Evolutionary conservation across 2,797 vertebrate species (phyloP), one percentile per base, ranked within the genome.

Genomic region (Antrozous pallidus): DNA sequence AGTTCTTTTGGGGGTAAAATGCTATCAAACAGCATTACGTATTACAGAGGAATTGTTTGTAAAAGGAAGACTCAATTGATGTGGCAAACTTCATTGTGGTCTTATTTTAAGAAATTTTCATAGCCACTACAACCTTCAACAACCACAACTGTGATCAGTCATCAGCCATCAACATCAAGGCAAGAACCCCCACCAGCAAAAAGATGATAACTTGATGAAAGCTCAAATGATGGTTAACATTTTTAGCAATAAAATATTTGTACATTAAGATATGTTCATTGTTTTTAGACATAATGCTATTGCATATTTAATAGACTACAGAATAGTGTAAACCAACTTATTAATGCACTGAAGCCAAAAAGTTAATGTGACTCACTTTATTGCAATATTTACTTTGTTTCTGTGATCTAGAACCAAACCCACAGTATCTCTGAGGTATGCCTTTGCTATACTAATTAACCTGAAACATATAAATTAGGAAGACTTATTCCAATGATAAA

Each of bases 401-500:
- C 33, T 69, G 17, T 69, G 33, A 17, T 69, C 36, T 38, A 69
- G 36, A 69, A 38, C 20, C 33, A 69, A 69, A 38, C 36, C 67
- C 36, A 22, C 20, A 69, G 17, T 71, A 42, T 73, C 26, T 45
- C 70, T 17, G 26, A 42, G 26, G 40, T 45, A 73, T 45, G 26
- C 26, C 40, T 73, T 28, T 45, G 26, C 4, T 73, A 13, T 54
- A 20, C 40, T 74, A 89, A 92, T 78, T 36, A 78, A 82, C 63
- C 33, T 5, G 22, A 16, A 69, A 69, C 65, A 63, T 71, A 56
- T 67, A 80, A 38, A 71, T 84, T 90, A 84, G 7, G 24, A 51
- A 90, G 33, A 54, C 51, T 45, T 92, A 87, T 79, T 90, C 22
- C n/a, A 24, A 54, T 77, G 22, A 75, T 33, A 88, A 94, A 93